Percentiles rank a stretch among this genome's conserved stretches.
Conservation (phyloP, 2,113 vertebrate species). For the Tenebrosternarchus preto region DNA sequence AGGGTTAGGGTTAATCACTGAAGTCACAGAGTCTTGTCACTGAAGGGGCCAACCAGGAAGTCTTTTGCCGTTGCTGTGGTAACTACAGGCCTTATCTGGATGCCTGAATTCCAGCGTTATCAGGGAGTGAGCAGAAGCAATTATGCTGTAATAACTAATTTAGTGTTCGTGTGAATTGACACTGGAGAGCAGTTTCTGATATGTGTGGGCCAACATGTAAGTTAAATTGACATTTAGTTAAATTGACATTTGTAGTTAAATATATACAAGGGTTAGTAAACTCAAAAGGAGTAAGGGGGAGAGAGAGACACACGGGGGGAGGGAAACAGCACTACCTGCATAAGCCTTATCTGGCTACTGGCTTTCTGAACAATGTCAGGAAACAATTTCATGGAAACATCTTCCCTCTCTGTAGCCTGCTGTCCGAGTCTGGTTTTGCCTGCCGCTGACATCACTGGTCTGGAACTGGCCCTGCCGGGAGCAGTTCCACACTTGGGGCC, state of each 20-base stretch:
- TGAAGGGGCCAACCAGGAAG: slow-evolving; percentile 48
- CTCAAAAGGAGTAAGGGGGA: slow-evolving; percentile 35
- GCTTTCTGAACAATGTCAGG: slow-evolving; percentile 78
- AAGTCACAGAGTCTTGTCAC: slow-evolving; percentile 60
- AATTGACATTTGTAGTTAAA: slow-evolving; percentile 20
- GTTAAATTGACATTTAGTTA: slow-evolving; percentile 12
- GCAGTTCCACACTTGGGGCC: slow-evolving; percentile 29
- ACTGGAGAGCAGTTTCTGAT: background rate
- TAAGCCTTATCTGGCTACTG: slow-evolving; percentile 74
- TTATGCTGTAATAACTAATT: background rate
- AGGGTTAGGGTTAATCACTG: slow-evolving; percentile 14
- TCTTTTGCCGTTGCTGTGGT: slow-evolving; percentile 62
- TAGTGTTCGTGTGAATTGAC: background rate
- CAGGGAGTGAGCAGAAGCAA: slow-evolving; percentile 18
- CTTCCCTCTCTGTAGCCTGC: slow-evolving; percentile 67
- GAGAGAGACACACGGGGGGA: slow-evolving; percentile 50
- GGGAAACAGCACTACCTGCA: slow-evolving; percentile 73
- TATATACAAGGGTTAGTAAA: background rate
- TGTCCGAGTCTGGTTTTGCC: slow-evolving; percentile 70
- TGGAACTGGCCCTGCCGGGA: slow-evolving; percentile 52
- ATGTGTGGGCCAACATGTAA: slow-evolving; percentile 5
- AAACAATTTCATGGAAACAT: slow-evolving; percentile 77
- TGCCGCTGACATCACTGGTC: slow-evolving; percentile 65
- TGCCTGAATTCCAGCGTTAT: slow-evolving; percentile 69
- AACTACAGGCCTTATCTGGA: slow-evolving; percentile 67